Conservation (phyloP, 2,888 invertebrate species). For the Coleophora deauratella region DNA sequence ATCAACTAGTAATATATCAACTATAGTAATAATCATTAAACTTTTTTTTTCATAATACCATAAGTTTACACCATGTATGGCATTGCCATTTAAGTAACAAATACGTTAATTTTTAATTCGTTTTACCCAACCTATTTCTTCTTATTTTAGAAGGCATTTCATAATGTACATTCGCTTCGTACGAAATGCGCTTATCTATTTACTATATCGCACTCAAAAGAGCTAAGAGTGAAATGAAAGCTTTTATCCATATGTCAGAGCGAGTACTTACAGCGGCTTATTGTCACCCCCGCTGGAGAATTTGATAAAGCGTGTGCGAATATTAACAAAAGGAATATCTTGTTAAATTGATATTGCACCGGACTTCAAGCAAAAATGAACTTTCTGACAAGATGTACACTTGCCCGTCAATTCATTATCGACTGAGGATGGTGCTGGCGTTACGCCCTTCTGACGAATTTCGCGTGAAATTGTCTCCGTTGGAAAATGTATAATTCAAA, state of each 20-base stretch:
- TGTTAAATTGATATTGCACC: conserved; percentile 70
- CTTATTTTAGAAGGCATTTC: neutral
- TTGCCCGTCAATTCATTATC: conserved; percentile 32
- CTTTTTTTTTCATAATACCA: too few species aligned
- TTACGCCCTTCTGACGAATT: conserved; percentile 48
- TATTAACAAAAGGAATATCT: conserved; percentile 76
- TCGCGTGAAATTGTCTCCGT: conserved; percentile 71
- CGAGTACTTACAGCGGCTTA: conserved; percentile 74
- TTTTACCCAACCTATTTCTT: neutral
- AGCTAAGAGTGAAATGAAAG: conserved; percentile 72
- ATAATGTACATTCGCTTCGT: neutral
- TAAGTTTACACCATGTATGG: too few species aligned
- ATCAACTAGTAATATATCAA: too few species aligned
- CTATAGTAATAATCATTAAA: too few species aligned
- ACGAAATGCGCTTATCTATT: conserved; percentile 23
- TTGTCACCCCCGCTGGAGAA: conserved; percentile 75
- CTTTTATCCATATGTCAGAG: conserved; percentile 74
- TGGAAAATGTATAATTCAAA: conserved; percentile 74
- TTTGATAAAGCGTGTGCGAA: conserved; percentile 75
- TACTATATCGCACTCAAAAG: conserved; percentile 57
- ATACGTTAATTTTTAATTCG: too few species aligned
- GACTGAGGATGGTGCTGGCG: conserved; percentile 29
- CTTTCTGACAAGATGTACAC: conserved; percentile 21
- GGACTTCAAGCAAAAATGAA: conserved; percentile 37
- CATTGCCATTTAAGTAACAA: too few species aligned